These are phyloP conservation scores for Scaptomyza parva DNA, from an alignment of 2,888 invertebrate genomes.

Conservation along the genomic window DNA sequence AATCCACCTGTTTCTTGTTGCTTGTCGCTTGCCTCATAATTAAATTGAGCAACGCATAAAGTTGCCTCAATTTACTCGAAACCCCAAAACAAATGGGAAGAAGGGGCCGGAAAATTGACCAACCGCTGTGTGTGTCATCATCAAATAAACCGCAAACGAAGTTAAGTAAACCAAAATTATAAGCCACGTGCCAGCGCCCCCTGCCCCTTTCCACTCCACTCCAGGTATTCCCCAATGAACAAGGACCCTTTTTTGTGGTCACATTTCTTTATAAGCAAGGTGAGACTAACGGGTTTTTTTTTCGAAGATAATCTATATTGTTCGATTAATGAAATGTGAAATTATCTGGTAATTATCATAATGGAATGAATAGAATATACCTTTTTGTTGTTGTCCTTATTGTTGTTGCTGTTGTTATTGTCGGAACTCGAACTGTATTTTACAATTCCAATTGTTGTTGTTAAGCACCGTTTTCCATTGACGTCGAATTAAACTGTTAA, in stretches of 20 bases:
- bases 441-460: constrained; percentile 25
- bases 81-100: not conserved
- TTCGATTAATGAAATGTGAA: constrained; percentile 55
- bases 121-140: constrained; percentile 40
- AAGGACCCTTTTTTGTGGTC: constrained; percentile 43
- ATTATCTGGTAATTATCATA: constrained; percentile 57
- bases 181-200: constrained; percentile 34
- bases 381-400: constrained; percentile 32
- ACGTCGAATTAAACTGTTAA: constrained; percentile 6
- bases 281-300: constrained; percentile 25
- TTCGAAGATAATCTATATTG: constrained; percentile 59
- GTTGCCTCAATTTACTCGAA: constrained; percentile 14
- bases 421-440: constrained; percentile 13
- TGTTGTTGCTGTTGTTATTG: constrained; percentile 11
- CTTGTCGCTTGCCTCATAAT: constrained; percentile 23
- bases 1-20: not conserved
- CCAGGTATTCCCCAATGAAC: constrained; percentile 4
- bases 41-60: constrained; percentile 31
- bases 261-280: not conserved
- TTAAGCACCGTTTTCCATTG: not conserved
- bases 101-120: constrained; percentile 4
- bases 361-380: constrained; percentile 52
- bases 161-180: constrained; percentile 41
- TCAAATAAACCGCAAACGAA: constrained; percentile 55
- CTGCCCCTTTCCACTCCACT: constrained; percentile 3